phyloP scores from a whole-genome alignment of 2,797 vertebrate species.

The Galago senegalensis region DNA sequence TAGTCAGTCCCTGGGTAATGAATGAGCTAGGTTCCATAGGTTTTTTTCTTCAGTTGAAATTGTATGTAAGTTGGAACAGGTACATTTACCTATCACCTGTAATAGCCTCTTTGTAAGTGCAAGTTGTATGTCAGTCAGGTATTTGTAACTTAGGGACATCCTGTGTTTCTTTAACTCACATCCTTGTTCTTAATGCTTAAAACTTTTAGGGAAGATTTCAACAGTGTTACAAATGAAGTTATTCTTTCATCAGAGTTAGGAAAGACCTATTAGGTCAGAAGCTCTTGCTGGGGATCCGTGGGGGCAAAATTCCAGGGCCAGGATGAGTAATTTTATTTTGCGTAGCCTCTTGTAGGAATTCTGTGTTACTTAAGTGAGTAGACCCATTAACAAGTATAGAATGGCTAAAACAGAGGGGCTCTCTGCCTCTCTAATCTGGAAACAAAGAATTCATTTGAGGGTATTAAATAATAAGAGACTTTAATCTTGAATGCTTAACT shows the following conservation, averaged over 20 bases:
- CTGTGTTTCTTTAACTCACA: conserved; percentile 52
- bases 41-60: too few relatives aligned
- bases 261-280: not conserved
- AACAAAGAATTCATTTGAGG: conserved; percentile 12
- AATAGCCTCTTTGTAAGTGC: too few relatives aligned
- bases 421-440: conserved; percentile 32
- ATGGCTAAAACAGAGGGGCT: not conserved
- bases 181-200: conserved; percentile 44
- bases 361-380: conserved; percentile 37
- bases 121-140: too few relatives aligned
- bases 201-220: conserved; percentile 22
- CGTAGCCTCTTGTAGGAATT: conserved; percentile 78
- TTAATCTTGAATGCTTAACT: not conserved
- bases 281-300: not conserved
- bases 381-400: not conserved
- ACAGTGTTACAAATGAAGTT: conserved; percentile 73
- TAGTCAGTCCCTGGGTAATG: too few relatives aligned
- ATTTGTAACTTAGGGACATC: too few relatives aligned
- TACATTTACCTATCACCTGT: too few relatives aligned
- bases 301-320: conserved; percentile 60
- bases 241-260: conserved; percentile 66
- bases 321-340: conserved; percentile 76
- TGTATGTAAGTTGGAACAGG: too few relatives aligned
- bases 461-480: not conserved
- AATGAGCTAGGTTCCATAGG: too few relatives aligned